A percentile compares a stretch with the other conserved stretches of the same genome.
These are phyloP conservation scores for Trematocara zebra DNA, from an alignment of 2,113 vertebrate species.

Conservation along the genomic window DNA sequence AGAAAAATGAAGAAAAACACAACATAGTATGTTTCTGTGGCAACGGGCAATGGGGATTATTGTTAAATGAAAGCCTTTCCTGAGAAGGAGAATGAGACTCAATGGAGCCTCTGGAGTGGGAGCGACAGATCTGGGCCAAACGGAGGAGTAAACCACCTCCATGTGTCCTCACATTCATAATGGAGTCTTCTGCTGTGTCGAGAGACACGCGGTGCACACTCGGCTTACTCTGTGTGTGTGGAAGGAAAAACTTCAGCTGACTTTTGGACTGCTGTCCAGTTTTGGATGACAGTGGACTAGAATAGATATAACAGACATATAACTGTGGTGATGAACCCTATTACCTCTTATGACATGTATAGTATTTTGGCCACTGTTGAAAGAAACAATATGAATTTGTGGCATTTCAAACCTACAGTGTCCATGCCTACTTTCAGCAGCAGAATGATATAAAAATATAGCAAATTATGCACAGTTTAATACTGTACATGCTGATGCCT, in stretches of 20 bases:
- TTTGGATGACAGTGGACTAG: neutral
- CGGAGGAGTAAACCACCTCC: slow-evolving; percentile 43
- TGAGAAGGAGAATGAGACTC: slow-evolving; percentile 40
- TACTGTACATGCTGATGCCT: neutral
- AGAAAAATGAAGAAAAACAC: slow-evolving; percentile 16
- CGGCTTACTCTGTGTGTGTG: neutral
- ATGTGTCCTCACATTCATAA: slow-evolving; percentile 24
- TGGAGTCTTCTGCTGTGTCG: slow-evolving; percentile 9
- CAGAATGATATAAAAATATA: neutral
- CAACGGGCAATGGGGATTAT: slow-evolving; percentile 32
- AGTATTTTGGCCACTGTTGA: neutral
- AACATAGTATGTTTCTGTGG: slow-evolving; percentile 32
- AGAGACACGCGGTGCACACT: neutral
- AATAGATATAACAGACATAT: neutral
- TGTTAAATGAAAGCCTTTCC: slow-evolving; percentile 47
- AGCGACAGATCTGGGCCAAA: slow-evolving; percentile 60
- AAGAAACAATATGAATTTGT: neutral
- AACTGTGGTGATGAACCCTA: neutral
- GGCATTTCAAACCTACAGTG: neutral
- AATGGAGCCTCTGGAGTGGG: slow-evolving; percentile 36
- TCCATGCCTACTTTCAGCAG: neutral
- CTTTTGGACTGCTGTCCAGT: neutral
- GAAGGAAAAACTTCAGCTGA: neutral
- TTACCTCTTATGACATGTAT: neutral
- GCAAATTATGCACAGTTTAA: neutral